Base-by-base conservation (phyloP, 2,888 invertebrate genomes). In the Frankliniella fusca region DNA sequence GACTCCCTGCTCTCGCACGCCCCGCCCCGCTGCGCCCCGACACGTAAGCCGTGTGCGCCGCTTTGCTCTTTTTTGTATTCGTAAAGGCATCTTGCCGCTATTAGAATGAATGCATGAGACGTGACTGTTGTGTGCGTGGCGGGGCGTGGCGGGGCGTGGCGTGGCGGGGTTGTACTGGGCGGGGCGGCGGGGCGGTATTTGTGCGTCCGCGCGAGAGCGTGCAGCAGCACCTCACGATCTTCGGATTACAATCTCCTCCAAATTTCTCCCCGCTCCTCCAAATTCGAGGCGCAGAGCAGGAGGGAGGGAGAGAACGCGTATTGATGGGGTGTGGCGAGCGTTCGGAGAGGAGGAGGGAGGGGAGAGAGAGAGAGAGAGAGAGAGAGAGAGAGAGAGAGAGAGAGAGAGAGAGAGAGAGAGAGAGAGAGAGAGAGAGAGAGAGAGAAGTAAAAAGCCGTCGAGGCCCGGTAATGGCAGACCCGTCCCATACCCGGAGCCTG, bases 51-150 rank as follows among this genome's bases (percentile, higher is more conserved):
- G 70, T 27, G 70, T 23, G n/a, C n/a, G 61, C 61, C 8, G 61
- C 61, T 18, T 61, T n/a, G 61, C 54, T 12, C 61, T 27, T 27
- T 76, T 76, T 76, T 76, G 70, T 76, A 76, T 76, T 76, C 70
- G 70, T 27, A 23, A 76, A 76, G 70, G 70, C 70, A 76, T 76
- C 23, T 76, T 76, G 70, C 27, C 70, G 70, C 70, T 23, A 76
- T 76, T 76, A 76, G 70, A 76, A 76, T 76, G 70, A 76, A 76
- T 27, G 70, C 70, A 76, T 8, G 23, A 12, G 70, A 76, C 70
- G 70, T 76, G 70, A 23, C 70, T 76, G 70, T 27, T 76, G 7
- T 54, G 15, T 20, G 54, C 15, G 15, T 12, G 38, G 54, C 54
- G 54, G 15, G 54, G 54, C 54, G 54, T 9, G 54, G 54, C 54